Conservation (phyloP, 2,888 invertebrate species). For the Philhelius pedissequus region DNA sequence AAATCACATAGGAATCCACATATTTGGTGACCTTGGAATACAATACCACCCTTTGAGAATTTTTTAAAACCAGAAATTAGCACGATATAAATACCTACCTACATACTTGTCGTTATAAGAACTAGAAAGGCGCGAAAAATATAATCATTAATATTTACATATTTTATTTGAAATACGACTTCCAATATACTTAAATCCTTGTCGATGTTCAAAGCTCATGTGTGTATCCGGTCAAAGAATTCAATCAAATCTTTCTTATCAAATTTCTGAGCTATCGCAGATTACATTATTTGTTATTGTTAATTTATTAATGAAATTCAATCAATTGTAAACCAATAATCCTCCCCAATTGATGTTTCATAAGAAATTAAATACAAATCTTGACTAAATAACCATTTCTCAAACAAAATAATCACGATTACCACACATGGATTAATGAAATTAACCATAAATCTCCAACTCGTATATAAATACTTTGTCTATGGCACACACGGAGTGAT, state of each 20-base stretch:
- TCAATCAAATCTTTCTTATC: neutral
- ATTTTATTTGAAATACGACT: no score
- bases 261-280: neutral
- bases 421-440: slow-evolving; percentile 57
- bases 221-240: neutral
- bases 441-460: slow-evolving; percentile 29
- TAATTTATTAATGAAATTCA: slow-evolving; percentile 28
- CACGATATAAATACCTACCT: no score
- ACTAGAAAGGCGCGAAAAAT: no score
- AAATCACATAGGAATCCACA: no score
- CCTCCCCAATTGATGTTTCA: slow-evolving; percentile 38
- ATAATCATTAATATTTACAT: no score
- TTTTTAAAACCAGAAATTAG: no score
- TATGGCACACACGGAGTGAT: neutral
- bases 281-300: neutral
- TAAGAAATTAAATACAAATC: slow-evolving; percentile 37
- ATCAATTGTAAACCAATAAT: slow-evolving; percentile 34
- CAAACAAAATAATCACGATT: slow-evolving; percentile 53
- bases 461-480: neutral
- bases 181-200: neutral
- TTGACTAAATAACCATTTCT: slow-evolving; percentile 47
- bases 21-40: no score
- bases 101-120: no score
- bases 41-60: no score
- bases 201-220: neutral